Conservation (phyloP, 2,888 invertebrate genomes). For the Tridacna crocea region DNA sequence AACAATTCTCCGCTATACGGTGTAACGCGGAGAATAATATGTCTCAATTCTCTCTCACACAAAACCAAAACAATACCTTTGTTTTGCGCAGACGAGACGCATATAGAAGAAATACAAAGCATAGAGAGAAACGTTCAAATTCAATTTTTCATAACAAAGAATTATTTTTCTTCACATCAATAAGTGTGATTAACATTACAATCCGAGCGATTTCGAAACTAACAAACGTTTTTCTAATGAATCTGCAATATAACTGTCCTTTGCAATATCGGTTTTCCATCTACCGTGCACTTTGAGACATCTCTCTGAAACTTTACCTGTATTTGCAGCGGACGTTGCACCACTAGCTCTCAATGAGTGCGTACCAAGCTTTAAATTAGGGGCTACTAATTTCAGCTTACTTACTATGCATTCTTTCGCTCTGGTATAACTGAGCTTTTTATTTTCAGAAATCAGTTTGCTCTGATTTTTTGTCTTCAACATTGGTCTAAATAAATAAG, state of each 20-base stretch:
- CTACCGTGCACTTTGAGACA: constrained; percentile 43
- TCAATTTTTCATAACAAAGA: neutral
- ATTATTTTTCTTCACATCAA: too few species aligned
- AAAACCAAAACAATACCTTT: neutral
- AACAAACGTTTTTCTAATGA: constrained; percentile 12
- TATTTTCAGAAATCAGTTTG: constrained; percentile 17
- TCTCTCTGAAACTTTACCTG: constrained; percentile 19
- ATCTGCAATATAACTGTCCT: constrained; percentile 38
- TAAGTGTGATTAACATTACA: neutral
- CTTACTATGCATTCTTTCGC: constrained; percentile 30
- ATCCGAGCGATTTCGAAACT: constrained; percentile 31
- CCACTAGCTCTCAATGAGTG: constrained; percentile 40
- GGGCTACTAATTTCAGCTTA: constrained; percentile 35
- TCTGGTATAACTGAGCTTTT: constrained; percentile 37
- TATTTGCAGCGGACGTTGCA: constrained; percentile 27
- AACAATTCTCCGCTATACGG: constrained; percentile 3
- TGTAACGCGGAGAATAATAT: constrained; percentile 2
- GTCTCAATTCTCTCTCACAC: neutral
- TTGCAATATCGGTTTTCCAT: constrained; percentile 36
- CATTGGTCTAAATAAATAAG: constrained; percentile 30
- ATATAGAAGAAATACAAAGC: neutral
- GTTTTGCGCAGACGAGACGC: neutral
- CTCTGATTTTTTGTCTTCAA: constrained; percentile 10
- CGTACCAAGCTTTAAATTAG: constrained; percentile 33
- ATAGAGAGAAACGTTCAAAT: neutral